Conservation (phyloP, 2,113 vertebrate species). For the Rhodinocichla rosea region DNA sequence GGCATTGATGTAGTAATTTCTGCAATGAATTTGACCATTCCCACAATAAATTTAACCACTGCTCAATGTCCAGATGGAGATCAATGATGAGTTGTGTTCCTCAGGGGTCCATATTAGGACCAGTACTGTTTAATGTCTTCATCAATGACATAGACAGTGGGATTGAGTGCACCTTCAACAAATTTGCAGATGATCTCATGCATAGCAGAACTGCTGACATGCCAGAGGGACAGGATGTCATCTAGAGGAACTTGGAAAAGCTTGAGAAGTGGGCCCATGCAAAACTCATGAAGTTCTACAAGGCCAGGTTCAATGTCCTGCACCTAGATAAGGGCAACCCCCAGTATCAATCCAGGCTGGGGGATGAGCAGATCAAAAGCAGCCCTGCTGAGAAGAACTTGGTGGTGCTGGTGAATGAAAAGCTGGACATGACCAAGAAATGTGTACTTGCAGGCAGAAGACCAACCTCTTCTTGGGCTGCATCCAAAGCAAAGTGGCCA, state of each 20-base stretch:
- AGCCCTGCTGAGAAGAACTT: background rate
- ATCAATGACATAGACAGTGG: background rate
- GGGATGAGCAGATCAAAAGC: background rate
- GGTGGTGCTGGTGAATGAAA: background rate
- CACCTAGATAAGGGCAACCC: fast-evolving
- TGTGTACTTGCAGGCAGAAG: background rate
- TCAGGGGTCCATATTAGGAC: fast-evolving
- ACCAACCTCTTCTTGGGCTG: too few relatives aligned
- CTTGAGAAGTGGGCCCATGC: fast-evolving
- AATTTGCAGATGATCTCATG: background rate
- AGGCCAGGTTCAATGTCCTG: background rate
- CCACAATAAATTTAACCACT: background rate
- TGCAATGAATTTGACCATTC: background rate
- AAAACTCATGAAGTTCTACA: background rate
- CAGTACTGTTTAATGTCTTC: background rate
- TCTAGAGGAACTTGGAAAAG: background rate
- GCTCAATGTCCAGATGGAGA: background rate
- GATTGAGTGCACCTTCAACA: background rate
- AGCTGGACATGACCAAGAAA: background rate
- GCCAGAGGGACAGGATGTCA: background rate
- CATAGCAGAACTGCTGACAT: background rate
- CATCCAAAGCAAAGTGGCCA: background rate
- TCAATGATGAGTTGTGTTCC: background rate
- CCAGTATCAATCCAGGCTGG: fast-evolving
- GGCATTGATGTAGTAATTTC: background rate